Evolutionary conservation across 2,113 vertebrate species (phyloP), one percentile per base, ranked within the genome.

Genomic region (Coreoperca whiteheadi): DNA sequence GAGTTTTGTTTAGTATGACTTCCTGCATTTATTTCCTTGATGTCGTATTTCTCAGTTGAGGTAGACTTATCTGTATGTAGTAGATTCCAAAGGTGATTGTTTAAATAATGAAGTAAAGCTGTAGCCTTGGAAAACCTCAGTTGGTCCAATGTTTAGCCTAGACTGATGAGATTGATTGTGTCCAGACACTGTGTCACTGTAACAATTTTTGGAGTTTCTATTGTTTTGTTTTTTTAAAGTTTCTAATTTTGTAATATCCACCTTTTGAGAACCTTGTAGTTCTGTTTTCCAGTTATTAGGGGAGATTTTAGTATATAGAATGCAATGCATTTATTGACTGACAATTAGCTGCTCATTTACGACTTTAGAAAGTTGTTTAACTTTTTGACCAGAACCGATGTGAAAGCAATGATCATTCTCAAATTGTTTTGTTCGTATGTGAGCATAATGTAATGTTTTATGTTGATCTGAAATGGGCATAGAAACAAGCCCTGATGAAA

Each of bases 1-100:
- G 91, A 92, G 91, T 82, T 68, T 93, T 89, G 46, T 86, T 74
- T 90, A 92, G 82, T 94, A 94, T 90, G 54, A 68, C 61, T 59
- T 91, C 94, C 94, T 95, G 90, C 90, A 88, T 94, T 95, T 93
- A 89, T 94, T 88, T 95, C 91, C 93, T 92, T 92, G 88, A 90
- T 88, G 83, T 94, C 95, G 67, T 86, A 65, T 89, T 85, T 81
- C 75, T 86, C 90, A 91, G 86, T 81, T 30, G 89, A 93, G 93
- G 95, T 91, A 93, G 95, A 95, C 90, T 92, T 95, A 94, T 94
- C 89, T 90, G 88, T 92, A 51, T 79, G 59, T 77, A 53, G 77
- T 90, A 90, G 92, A 93, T 89, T 94, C 83, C 84, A 91, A 86
- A 89, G 80, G 77, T 79, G 70, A 88, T 83, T 48, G 72, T 91